A percentile compares a stretch with the other conserved stretches of the same genome.
Evolutionary conservation across 2,113 vertebrate species (phyloP).

Genomic region (Ptilonorhynchus violaceus): DNA sequence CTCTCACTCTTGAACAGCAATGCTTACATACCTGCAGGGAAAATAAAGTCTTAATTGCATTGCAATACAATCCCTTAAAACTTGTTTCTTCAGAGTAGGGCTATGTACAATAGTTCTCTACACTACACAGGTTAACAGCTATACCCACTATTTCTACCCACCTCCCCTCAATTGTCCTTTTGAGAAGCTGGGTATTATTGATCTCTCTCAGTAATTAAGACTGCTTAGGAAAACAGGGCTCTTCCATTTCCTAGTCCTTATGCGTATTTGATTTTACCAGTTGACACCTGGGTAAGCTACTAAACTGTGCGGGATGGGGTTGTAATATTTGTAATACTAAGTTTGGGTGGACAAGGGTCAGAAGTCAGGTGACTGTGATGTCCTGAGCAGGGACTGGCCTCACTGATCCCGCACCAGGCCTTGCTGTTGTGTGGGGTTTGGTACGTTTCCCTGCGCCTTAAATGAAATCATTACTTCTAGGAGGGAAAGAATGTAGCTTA

Average conservation of each 20-base stretch:
- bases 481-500: neutral
- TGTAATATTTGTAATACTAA: fast-evolving
- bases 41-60: neutral
- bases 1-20: neutral
- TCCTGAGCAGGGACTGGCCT: neutral
- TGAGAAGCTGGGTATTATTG: neutral
- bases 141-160: neutral
- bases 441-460: fast-evolving
- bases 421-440: neutral
- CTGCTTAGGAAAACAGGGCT: neutral
- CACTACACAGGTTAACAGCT: neutral
- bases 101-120: neutral
- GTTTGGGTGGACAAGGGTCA: neutral
- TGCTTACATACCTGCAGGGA: neutral
- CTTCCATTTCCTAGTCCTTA: neutral
- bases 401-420: fast-evolving
- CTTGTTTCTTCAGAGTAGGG: neutral
- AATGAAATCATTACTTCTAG: neutral
- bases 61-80: neutral
- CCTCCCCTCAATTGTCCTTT: neutral
- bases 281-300: neutral
- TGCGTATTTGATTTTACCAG: neutral
- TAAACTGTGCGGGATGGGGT: neutral
- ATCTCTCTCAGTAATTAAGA: neutral
- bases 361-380: neutral